These are phyloP conservation scores for Dinothrombium tinctorium DNA, from an alignment of 1,140 invertebrate genomes.

Conservation along the genomic window DNA sequence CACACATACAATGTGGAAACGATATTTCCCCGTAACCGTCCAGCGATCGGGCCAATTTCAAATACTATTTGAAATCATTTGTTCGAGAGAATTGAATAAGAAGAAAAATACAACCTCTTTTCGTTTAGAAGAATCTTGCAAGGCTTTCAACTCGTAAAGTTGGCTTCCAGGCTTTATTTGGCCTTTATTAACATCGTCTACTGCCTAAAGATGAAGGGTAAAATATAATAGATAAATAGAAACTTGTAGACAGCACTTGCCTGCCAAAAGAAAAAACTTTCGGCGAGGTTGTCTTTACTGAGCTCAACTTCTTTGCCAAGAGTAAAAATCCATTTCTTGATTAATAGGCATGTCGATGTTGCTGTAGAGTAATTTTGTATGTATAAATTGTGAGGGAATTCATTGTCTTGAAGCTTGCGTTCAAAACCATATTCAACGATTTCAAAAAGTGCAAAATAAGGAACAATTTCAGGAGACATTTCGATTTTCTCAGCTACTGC, in stretches of 20 bases:
- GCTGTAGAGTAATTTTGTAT: slow-evolving; percentile 99
- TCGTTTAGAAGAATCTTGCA: slow-evolving; percentile 67
- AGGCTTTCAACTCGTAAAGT: slow-evolving; percentile 76
- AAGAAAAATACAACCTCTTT: slow-evolving; percentile 32
- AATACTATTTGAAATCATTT: slow-evolving; percentile 31
- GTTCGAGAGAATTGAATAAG: not conserved
- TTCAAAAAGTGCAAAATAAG: slow-evolving; percentile 92
- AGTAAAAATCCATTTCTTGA: slow-evolving; percentile 84
- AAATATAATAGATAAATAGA: slow-evolving; percentile 5
- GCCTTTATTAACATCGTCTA: slow-evolving; percentile 83
- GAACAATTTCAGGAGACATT: slow-evolving; percentile 47
- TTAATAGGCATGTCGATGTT: slow-evolving; percentile 73
- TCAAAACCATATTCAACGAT: slow-evolving; percentile 93
- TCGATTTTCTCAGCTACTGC: slow-evolving; percentile 65
- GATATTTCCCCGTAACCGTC: slow-evolving; percentile 75
- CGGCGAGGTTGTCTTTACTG: slow-evolving; percentile 31
- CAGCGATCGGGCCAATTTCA: slow-evolving; percentile 54
- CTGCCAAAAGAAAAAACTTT: slow-evolving; percentile 53
- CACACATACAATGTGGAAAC: slow-evolving; percentile 84
- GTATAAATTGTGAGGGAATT: slow-evolving; percentile 84
- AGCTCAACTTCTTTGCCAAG: slow-evolving; percentile 42
- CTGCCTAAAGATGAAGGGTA: slow-evolving; percentile 30
- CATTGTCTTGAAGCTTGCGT: slow-evolving; percentile 70
- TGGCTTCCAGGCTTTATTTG: slow-evolving; percentile 65
- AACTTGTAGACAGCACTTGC: slow-evolving; percentile 16